Conservation (phyloP, 2,113 vertebrate species). For the Anarrhichthys ocellatus region DNA sequence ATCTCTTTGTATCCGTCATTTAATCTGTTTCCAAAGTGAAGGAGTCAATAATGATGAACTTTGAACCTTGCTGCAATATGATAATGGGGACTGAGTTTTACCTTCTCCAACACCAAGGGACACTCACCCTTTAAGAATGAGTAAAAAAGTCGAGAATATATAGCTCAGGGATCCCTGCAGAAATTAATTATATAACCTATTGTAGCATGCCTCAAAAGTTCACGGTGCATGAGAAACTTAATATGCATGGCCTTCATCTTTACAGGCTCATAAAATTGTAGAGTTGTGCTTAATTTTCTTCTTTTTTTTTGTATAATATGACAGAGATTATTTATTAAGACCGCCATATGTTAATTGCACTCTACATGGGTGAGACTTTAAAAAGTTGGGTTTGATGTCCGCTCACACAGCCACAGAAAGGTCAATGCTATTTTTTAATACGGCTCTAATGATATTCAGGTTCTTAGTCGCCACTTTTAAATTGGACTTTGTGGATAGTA, state of each 20-base stretch:
- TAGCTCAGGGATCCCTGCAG: conserved; percentile 78
- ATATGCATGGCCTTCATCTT: conserved; percentile 94
- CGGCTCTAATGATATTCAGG: conserved; percentile 73
- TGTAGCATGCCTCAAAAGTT: conserved; percentile 93
- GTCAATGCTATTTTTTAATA: conserved; percentile 86
- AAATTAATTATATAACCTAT: conserved; percentile 91
- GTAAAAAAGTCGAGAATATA: conserved; percentile 61
- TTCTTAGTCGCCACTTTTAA: conserved; percentile 62
- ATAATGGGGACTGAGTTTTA: conserved; percentile 43
- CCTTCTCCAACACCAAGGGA: conserved; percentile 22
- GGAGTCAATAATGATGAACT: conserved; percentile 43
- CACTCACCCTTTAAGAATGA: conserved; percentile 51
- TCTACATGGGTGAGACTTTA: conserved; percentile 66
- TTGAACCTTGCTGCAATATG: conserved; percentile 34
- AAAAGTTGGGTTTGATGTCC: conserved; percentile 71
- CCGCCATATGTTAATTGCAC: conserved; percentile 89
- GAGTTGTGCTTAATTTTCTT: conserved; percentile 94
- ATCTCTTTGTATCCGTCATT: neutral
- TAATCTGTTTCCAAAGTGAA: neutral
- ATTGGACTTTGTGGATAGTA: conserved; percentile 62
- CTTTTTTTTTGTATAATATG: conserved; percentile 92
- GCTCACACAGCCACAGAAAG: conserved; percentile 72
- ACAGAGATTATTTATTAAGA: conserved; percentile 94
- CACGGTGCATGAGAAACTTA: conserved; percentile 93
- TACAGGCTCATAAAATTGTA: conserved; percentile 94